phyloP scores from a whole-genome alignment of 2,113 vertebrate genomes.

The Lethenteron reissneri region DNA sequence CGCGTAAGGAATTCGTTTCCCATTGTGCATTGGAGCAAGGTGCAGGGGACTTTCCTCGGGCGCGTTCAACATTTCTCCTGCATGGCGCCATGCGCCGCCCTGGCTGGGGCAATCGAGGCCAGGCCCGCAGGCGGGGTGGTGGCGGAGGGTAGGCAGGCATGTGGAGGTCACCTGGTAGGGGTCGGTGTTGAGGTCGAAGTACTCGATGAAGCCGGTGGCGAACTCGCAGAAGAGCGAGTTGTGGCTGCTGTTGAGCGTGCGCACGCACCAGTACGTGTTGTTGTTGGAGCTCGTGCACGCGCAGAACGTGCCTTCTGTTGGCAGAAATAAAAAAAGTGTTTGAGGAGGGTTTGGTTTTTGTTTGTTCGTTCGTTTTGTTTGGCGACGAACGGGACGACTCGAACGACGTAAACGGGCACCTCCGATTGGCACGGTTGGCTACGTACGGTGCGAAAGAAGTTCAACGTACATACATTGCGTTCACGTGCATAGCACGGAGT shows the following conservation, averaged over 20 bases:
- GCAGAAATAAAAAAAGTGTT: no score
- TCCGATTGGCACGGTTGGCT: no score
- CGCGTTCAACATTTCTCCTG: not conserved
- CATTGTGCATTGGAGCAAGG: no score
- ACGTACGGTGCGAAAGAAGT: no score
- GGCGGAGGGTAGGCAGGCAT: not conserved
- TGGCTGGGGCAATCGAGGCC: not conserved
- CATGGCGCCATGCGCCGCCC: not conserved
- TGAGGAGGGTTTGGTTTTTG: no score
- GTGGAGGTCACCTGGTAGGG: not conserved
- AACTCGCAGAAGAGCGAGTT: slow-evolving; percentile 3
- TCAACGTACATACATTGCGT: no score
- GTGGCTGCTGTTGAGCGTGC: slow-evolving; percentile 4
- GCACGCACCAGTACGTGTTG: slow-evolving; percentile 5
- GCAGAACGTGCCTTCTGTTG: not conserved
- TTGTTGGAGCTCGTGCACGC: slow-evolving; percentile 3
- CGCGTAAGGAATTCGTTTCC: no score
- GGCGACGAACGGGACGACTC: no score
- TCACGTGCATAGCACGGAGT: no score
- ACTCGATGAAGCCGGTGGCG: slow-evolving; percentile 6
- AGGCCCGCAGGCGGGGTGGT: not conserved
- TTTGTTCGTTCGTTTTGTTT: no score
- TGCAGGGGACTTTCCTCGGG: not conserved
- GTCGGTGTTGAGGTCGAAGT: slow-evolving; percentile 5
- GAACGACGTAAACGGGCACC: no score